Conservation (phyloP, 92 coral and sea anemone species). For the Phymanthus crucifer region DNA sequence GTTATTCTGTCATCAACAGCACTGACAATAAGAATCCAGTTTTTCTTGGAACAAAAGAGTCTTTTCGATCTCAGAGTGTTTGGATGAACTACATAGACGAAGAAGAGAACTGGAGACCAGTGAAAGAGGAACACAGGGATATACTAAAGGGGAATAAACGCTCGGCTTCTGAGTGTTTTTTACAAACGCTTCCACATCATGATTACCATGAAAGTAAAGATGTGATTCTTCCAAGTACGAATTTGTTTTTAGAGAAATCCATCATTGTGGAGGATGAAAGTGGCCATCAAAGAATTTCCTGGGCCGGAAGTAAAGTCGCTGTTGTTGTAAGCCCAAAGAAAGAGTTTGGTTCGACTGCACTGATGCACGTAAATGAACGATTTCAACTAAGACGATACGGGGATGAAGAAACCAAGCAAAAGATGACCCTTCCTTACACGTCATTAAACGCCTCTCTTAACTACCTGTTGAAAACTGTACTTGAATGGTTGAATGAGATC, state of each 20-base stretch:
- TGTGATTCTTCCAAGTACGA: conserved; percentile 49
- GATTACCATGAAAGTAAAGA: conserved; percentile 50
- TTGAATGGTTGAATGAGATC: conserved; percentile 25
- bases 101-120: conserved; percentile 44
- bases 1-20: conserved; percentile 39
- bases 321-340: conserved; percentile 49
- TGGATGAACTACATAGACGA: conserved; percentile 47
- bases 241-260: conserved; percentile 32
- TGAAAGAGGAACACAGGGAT: conserved; percentile 24
- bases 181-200: conserved; percentile 46
- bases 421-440: conserved; percentile 43
- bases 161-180: neutral
- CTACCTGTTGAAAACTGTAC: conserved; percentile 27
- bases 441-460: conserved; percentile 29
- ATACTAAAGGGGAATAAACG: conserved; percentile 13
- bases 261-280: conserved; percentile 13
- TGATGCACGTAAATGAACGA: conserved; percentile 54
- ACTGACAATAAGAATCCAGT: conserved; percentile 52
- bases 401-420: conserved; percentile 40
- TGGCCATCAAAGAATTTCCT: conserved; percentile 41
- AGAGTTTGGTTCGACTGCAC: conserved; percentile 44
- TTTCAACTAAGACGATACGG: conserved; percentile 48
- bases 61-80: conserved; percentile 24
- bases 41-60: conserved; percentile 46
- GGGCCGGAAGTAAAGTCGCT: conserved; percentile 48